Evolutionary conservation across 2,113 vertebrate species (phyloP).

Genomic region (Pedionomus torquatus): DNA sequence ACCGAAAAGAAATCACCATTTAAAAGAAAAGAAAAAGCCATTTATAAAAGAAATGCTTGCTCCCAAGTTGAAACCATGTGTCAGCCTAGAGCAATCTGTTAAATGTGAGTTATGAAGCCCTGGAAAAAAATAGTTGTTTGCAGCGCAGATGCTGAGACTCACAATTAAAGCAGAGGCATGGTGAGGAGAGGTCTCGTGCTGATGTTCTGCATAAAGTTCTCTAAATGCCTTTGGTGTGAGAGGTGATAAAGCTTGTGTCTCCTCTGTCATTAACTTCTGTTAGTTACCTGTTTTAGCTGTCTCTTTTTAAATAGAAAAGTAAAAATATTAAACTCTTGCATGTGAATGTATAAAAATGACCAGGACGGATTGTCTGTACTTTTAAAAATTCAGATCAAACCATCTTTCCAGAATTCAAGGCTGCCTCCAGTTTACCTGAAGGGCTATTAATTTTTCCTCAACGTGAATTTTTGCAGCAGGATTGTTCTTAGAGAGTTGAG

Average conservation of each 20-base stretch:
- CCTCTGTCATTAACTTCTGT: neutral
- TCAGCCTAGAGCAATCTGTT: conserved; percentile 51
- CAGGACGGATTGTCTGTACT: neutral
- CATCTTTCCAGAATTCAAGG: neutral
- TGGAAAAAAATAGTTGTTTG: conserved; percentile 20
- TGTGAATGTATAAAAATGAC: neutral
- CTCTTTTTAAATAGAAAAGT: neutral
- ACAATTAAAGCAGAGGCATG: neutral
- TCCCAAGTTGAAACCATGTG: conserved; percentile 61
- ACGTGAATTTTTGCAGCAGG: neutral
- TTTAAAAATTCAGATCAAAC: neutral
- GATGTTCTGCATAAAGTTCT: neutral
- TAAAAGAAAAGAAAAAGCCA: conserved; percentile 33
- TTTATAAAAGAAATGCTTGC: conserved; percentile 49
- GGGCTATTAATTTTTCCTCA: neutral
- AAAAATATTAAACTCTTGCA: neutral
- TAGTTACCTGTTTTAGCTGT: neutral
- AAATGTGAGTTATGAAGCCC: conserved; percentile 5
- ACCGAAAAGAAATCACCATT: conserved; percentile 42
- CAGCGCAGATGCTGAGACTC: conserved; percentile 21
- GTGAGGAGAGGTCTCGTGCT: neutral
- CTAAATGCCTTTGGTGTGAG: neutral
- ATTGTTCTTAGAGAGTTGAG: neutral
- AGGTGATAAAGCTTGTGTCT: neutral
- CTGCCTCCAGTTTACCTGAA: neutral